A percentile compares a stretch with the other conserved stretches of the same genome.
Conservation (phyloP, 2,113 vertebrate species). For the Burhinus bistriatus region DNA sequence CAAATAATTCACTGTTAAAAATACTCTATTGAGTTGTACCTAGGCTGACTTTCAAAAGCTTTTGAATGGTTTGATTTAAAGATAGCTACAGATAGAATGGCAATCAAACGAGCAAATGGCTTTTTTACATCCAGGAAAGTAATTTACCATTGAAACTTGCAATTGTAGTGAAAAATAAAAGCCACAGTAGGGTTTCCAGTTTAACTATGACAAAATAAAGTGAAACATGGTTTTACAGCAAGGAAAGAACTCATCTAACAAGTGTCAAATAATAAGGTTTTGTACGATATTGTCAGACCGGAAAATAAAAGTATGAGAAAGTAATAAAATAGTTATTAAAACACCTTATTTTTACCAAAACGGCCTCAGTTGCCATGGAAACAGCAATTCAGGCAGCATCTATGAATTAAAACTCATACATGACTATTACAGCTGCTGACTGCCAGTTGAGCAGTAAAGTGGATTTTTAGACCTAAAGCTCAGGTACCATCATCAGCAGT, state of each 20-base stretch:
- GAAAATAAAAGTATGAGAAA: background rate
- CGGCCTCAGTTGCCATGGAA: conserved; percentile 61
- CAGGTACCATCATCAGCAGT: background rate
- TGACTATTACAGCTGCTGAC: background rate
- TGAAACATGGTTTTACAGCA: background rate
- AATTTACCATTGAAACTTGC: background rate
- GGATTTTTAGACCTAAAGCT: background rate
- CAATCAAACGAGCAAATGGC: background rate
- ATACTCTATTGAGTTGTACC: background rate
- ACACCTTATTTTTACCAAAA: background rate
- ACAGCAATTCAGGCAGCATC: conserved; percentile 28
- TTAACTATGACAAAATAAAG: background rate
- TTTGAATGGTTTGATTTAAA: background rate
- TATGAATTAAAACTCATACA: background rate
- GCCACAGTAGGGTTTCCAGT: background rate
- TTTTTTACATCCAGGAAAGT: background rate
- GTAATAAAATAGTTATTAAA: conserved; percentile 26
- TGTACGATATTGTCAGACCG: background rate
- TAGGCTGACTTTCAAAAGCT: background rate
- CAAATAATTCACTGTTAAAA: background rate
- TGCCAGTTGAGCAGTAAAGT: background rate
- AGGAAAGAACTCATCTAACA: background rate
- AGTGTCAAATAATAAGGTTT: background rate
- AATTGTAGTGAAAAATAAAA: background rate
- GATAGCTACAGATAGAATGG: background rate